These are phyloP conservation scores for Ormyrus labotus DNA, from an alignment of 2,888 invertebrate genomes.

Conservation along the genomic window DNA sequence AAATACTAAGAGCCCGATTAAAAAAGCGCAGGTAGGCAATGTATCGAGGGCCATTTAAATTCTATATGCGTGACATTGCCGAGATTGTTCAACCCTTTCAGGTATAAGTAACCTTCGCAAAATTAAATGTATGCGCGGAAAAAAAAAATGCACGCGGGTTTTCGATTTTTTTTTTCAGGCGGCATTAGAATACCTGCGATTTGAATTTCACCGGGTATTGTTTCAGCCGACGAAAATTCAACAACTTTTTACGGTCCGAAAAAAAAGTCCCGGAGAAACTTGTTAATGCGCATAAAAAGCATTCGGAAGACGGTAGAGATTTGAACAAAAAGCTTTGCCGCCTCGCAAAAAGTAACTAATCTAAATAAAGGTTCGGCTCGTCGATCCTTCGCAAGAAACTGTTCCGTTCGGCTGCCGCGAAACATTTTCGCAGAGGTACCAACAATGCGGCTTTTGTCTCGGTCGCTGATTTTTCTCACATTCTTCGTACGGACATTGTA, in stretches of 20 bases:
- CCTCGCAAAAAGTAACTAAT: too few relatives aligned
- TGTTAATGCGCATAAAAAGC: too few relatives aligned
- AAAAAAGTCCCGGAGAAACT: slow-evolving; percentile 4
- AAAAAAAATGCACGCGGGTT: slow-evolving; percentile 8
- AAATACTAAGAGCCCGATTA: background rate
- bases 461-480: too few relatives aligned
- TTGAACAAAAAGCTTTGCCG: background rate
- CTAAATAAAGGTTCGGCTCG: too few relatives aligned
- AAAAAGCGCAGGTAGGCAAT: slow-evolving; percentile 11
- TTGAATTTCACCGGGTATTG: slow-evolving; percentile 12
- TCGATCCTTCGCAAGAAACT: too few relatives aligned
- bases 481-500: too few relatives aligned
- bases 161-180: slow-evolving; percentile 15
- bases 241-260: slow-evolving; percentile 17
- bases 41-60: slow-evolving; percentile 33
- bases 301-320: background rate
- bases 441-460: too few relatives aligned
- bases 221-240: slow-evolving; percentile 2
- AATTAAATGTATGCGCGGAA: slow-evolving; percentile 36
- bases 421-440: too few relatives aligned
- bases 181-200: background rate
- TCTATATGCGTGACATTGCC: slow-evolving; percentile 16
- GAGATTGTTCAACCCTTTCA: slow-evolving; percentile 45
- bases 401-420: too few relatives aligned
- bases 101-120: slow-evolving; percentile 23